Evolutionary conservation across 1,140 invertebrate genomes (phyloP).

Genomic region (Cydia strobilella): DNA sequence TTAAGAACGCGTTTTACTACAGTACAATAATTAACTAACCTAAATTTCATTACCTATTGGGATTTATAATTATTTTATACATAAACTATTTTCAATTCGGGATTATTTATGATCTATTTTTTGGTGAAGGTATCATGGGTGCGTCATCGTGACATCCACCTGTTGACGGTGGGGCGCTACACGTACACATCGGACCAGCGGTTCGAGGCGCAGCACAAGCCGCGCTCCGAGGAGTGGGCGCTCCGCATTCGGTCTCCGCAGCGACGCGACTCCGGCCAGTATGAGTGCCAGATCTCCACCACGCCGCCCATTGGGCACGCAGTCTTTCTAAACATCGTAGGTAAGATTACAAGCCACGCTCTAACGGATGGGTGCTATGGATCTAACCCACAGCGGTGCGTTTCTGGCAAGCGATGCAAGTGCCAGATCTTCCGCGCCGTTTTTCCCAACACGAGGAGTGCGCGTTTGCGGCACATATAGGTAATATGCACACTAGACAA

Average conservation of each 20-base stretch:
- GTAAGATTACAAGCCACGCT: constrained; percentile 75
- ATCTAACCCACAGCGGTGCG: no score
- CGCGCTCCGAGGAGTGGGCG: constrained; percentile 89
- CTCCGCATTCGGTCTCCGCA: constrained; percentile 85
- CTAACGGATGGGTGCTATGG: not conserved
- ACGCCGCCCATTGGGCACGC: constrained; percentile 87
- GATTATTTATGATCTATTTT: constrained; percentile 8
- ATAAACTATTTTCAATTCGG: not conserved
- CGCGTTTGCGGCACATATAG: no score
- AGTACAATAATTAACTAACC: no score
- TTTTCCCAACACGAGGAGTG: no score
- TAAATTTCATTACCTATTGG: no score
- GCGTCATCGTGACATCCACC: constrained; percentile 90
- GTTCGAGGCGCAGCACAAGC: constrained; percentile 88
- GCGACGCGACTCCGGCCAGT: constrained; percentile 85
- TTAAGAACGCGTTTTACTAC: no score
- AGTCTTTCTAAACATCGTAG: constrained; percentile 86
- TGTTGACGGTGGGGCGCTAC: constrained; percentile 91
- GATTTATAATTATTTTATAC: no score
- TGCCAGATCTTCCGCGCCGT: no score
- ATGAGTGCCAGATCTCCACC: constrained; percentile 91
- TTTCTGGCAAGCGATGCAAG: no score
- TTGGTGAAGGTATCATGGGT: constrained; percentile 91
- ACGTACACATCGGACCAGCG: constrained; percentile 93
- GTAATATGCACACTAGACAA: no score